Base-by-base conservation (phyloP, 2,888 invertebrate genomes). In the Catocala fraxini region DNA sequence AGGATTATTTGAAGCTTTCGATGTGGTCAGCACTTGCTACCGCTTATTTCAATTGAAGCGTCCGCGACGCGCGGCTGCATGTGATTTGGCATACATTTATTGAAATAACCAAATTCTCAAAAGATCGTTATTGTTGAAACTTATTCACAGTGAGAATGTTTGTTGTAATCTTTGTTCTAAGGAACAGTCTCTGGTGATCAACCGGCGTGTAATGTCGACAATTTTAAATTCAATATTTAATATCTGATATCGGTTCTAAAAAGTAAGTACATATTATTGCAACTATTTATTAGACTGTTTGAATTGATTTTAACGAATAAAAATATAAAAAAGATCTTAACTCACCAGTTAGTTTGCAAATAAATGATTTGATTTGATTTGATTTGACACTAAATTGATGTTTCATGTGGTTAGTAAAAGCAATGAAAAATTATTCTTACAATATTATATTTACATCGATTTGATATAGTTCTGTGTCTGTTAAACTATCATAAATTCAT, bases 31-130 rank as follows among this genome's bases (percentile, higher is more conserved):
- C 59, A 76, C 73, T 59, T 42, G 15, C 48, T 60, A 58, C 34
- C 70, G 67, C 65, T 89, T 89, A 89, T 85, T 89, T 82, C 83
- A 80, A 85, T 86, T 82, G 81, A 77, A 77, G 75, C 88, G 73
- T 77, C 83, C 84, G 80, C 65, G 74, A 74, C 81, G 81, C 74
- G 80, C 75, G 82, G 86, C 60, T 65, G 25, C 25, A 25, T 25
- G 76, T 68, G 69, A 72, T 73, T n/a, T 78, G 73, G 80, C 56
- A 73, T 68, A 65, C 63, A 71, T 62, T 57, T 63, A 71, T 64
- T 65, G 60, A 68, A 67, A 59, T 55, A 68, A 70, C 56, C 51
- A 63, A 71, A 68, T 67, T 71, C 62, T 68, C 70, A 59, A 65
- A 65, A 72, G 62, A 64, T 65, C 52, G 45, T 51, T 65, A 70